Evolutionary conservation across 1,140 invertebrate genomes (phyloP), one percentile per base, ranked within the genome.

Genomic region (Drusus annulatus): DNA sequence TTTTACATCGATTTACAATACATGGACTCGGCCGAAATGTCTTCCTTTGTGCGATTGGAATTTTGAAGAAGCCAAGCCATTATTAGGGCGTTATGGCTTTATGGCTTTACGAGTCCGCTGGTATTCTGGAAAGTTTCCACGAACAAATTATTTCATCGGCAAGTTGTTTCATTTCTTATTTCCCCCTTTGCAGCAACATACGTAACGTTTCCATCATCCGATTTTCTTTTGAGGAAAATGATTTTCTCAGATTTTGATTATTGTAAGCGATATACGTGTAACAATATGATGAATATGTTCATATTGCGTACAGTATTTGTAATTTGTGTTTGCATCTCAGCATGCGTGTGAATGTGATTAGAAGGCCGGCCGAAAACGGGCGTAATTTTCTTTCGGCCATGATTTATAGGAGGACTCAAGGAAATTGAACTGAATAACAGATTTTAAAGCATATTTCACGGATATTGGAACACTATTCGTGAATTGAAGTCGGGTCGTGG

Each of bases 381-480:
- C 25, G 60, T 31, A 15, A 25, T 17, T 8, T 63, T 63, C 31
- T 63, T 63, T 63, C 60, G 23, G 60, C 60, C 25, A 63, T 63
- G 23, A 63, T 63, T 63, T 63, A 63, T 63, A 23, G 60, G 5
- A 25, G 60, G 25, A 10, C 60, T 13, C 23, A 28, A 63, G 21
- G 25, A 63, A 63, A 63, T 63, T 63, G 21, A 63, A 63, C 16
- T 16, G 60, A 63, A 23, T 25, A 23, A 36, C 31, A 36, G 3
- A 63, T 63, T 58, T 17, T 58, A n/a, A 8, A 17, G 54, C 16
- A 58, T 17, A n/a, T 58, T 58, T 58, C 21, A 23, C n/a, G 60
- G 8, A 63, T 25, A 63, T 63, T 63, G 60, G 31, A 63, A 58
- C 21, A 58, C 8, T 58, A 58, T 5, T 19, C 54, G 31, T 6